Percentiles rank a stretch among this genome's conserved stretches.
Conservation (phyloP, 2,888 invertebrate genomes). For the Lithophane leautieri region DNA sequence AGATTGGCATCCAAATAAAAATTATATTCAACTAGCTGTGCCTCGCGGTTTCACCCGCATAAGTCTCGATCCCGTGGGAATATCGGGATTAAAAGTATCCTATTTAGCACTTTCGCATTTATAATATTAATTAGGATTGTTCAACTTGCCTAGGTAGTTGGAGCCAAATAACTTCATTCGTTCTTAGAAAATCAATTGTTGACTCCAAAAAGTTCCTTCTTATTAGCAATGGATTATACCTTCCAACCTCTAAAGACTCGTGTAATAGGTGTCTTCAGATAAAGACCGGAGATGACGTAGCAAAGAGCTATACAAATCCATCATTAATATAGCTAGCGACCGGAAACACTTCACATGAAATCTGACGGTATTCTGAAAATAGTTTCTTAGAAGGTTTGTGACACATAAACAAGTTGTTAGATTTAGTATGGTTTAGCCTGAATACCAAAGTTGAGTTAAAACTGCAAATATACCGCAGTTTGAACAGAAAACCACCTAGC, state of each 20-base stretch:
- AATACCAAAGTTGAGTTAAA: neutral
- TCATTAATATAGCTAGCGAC: neutral
- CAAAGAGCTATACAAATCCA: slow-evolving; percentile 34
- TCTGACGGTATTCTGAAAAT: slow-evolving; percentile 17
- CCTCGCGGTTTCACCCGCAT: too few species aligned
- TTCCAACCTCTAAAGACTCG: neutral
- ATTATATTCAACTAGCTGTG: too few species aligned
- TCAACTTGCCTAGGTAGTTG: neutral
- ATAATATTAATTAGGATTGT: too few species aligned
- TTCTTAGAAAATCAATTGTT: neutral
- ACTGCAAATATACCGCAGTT: neutral
- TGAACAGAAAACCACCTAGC: neutral
- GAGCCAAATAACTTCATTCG: neutral
- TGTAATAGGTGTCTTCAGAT: slow-evolving; percentile 9
- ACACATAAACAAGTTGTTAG: neutral
- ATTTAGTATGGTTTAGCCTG: neutral
- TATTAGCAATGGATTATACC: neutral
- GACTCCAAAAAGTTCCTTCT: neutral
- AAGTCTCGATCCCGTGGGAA: too few species aligned
- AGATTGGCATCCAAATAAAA: neutral
- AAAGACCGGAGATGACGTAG: slow-evolving; percentile 26
- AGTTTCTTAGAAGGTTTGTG: slow-evolving; percentile 5
- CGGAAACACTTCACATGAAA: slow-evolving; percentile 37
- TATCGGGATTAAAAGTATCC: too few species aligned
- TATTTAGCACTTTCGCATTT: too few species aligned